Evolutionary conservation across 2,113 vertebrate genomes (phyloP).

Genomic region (Eretmochelys imbricata): DNA sequence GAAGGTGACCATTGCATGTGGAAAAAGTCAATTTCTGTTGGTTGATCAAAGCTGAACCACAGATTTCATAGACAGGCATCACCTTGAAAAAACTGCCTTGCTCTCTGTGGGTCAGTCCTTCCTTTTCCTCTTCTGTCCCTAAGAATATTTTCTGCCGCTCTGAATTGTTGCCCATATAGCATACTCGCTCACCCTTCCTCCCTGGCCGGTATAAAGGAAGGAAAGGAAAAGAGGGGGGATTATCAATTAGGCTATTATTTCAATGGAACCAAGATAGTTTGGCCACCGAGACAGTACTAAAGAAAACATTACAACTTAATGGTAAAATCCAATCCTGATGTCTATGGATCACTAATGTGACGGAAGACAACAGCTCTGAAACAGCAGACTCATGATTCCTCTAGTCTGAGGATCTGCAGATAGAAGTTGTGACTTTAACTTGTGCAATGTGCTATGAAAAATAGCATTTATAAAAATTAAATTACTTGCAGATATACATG

Average conservation of each 20-base stretch:
- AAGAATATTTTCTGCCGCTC: background rate
- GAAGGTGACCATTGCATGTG: background rate
- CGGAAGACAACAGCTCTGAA: background rate
- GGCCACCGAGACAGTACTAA: background rate
- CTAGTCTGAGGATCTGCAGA: background rate
- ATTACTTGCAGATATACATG: background rate
- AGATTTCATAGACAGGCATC: background rate
- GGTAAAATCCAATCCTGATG: background rate
- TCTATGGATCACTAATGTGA: background rate
- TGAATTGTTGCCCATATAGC: background rate
- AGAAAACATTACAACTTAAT: background rate
- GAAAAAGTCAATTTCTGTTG: background rate
- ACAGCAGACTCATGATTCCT: background rate
- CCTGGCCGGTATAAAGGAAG: background rate
- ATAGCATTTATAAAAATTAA: background rate
- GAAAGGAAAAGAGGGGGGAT: background rate
- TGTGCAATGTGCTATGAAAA: background rate
- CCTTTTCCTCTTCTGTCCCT: background rate
- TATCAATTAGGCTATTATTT: background rate
- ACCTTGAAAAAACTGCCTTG: background rate
- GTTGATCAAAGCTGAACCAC: constrained; percentile 4
- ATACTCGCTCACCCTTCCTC: background rate
- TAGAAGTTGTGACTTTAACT: background rate
- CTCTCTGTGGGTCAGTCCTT: background rate
- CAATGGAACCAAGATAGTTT: background rate